Conservation (phyloP, 1,140 invertebrate genomes). For the Diorhabda carinulata region DNA sequence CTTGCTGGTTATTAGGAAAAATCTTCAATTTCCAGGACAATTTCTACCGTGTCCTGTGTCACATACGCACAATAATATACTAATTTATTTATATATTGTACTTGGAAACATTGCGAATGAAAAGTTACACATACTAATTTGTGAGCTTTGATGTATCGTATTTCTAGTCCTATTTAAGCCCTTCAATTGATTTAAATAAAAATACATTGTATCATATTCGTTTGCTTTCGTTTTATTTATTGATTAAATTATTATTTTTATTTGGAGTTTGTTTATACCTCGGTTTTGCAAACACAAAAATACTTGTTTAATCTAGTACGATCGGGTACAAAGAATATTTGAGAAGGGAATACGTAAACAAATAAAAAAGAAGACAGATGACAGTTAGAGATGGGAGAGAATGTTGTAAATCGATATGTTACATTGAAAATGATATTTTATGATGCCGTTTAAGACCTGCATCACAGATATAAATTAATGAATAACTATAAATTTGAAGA, state of each 20-base stretch:
- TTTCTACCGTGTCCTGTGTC: not conserved
- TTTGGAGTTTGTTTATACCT: not conserved
- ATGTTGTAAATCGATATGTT: too few relatives aligned
- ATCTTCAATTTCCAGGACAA: not conserved
- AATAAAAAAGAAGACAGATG: too few relatives aligned
- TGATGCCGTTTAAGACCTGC: too few relatives aligned
- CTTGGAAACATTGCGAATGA: conserved; percentile 14
- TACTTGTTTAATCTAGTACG: too few relatives aligned
- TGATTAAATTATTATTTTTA: conserved; percentile 7
- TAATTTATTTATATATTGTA: conserved; percentile 21
- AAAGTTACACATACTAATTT: not conserved
- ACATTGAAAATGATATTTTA: too few relatives aligned
- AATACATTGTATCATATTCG: conserved; percentile 15
- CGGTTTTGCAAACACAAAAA: too few relatives aligned
- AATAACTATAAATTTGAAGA: not conserved
- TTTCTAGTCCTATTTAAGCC: conserved; percentile 17
- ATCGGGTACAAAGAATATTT: too few relatives aligned
- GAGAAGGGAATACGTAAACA: too few relatives aligned
- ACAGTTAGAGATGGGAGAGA: too few relatives aligned
- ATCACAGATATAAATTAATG: too few relatives aligned
- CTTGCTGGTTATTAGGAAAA: conserved; percentile 76
- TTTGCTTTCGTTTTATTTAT: conserved; percentile 17
- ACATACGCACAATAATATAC: conserved; percentile 6
- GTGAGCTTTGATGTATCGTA: conserved; percentile 12
- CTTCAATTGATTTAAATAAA: conserved; percentile 20